phyloP scores from a whole-genome alignment of 1,140 invertebrate genomes.

The Leptinotarsa undecemlineata region DNA sequence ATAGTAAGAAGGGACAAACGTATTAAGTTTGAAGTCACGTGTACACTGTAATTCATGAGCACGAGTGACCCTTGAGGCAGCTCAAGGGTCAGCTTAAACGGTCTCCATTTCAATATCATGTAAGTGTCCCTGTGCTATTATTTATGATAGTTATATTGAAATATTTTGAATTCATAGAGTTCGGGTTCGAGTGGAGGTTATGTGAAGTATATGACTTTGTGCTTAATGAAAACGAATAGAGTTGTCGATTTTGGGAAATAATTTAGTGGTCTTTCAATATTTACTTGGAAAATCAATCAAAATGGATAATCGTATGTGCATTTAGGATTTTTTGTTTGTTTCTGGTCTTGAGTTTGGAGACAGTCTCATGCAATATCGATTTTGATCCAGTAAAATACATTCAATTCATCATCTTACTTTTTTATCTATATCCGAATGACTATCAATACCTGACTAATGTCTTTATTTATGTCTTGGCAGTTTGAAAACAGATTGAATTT shows the following conservation, averaged over 20 bases:
- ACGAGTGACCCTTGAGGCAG: constrained; percentile 16
- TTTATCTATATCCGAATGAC: too few relatives aligned
- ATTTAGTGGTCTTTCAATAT: too few relatives aligned
- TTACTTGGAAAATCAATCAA: too few relatives aligned
- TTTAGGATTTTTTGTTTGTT: too few relatives aligned
- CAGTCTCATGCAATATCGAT: too few relatives aligned
- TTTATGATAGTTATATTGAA: constrained; percentile 4
- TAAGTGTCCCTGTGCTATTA: constrained; percentile 10
- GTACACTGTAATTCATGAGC: constrained; percentile 5
- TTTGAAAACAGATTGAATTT: too few relatives aligned
- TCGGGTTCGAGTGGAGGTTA: not conserved
- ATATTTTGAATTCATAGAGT: constrained; percentile 1
- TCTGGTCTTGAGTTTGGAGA: too few relatives aligned
- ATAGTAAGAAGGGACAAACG: constrained; percentile 19
- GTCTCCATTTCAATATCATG: constrained; percentile 20
- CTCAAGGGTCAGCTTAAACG: constrained; percentile 20
- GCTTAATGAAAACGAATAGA: not conserved
- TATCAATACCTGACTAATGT: too few relatives aligned
- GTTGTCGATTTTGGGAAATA: not conserved
- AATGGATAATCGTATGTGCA: too few relatives aligned
- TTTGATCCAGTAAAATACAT: too few relatives aligned
- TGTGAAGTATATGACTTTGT: not conserved
- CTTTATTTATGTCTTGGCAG: too few relatives aligned
- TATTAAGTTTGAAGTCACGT: constrained; percentile 21
- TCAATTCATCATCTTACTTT: too few relatives aligned